Conservation (phyloP, 2,888 invertebrate genomes). For the Schizaphis graminum region DNA sequence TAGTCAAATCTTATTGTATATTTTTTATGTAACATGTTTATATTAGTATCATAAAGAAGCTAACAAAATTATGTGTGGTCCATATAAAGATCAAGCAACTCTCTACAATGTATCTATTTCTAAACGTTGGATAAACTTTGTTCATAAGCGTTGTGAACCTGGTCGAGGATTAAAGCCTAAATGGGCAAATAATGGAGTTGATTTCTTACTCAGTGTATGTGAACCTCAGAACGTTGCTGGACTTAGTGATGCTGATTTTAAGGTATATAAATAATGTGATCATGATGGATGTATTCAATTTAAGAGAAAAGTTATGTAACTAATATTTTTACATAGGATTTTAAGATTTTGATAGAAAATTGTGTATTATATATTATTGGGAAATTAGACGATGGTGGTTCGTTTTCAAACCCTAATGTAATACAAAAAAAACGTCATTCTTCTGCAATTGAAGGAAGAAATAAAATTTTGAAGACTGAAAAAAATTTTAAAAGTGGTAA, state of each 20-base stretch:
- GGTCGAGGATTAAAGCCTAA: slow-evolving; percentile 85
- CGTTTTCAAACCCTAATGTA: neutral
- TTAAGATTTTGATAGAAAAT: slow-evolving; percentile 85
- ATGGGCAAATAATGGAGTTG: slow-evolving; percentile 91
- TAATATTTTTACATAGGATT: slow-evolving; percentile 70
- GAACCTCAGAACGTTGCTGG: slow-evolving; percentile 86
- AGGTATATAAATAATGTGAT: slow-evolving; percentile 71
- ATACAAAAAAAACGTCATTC: slow-evolving; percentile 43
- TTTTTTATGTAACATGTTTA: neutral
- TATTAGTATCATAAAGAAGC: slow-evolving; percentile 75
- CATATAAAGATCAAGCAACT: slow-evolving; percentile 72
- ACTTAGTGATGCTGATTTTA: slow-evolving; percentile 84
- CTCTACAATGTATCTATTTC: slow-evolving; percentile 79
- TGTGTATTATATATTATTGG: slow-evolving; percentile 91
- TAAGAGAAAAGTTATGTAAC: neutral
- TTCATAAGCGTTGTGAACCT: slow-evolving; percentile 85
- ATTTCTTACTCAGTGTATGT: slow-evolving; percentile 87
- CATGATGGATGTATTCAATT: neutral
- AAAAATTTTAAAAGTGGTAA: slow-evolving; percentile 48
- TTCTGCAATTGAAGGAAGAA: slow-evolving; percentile 37
- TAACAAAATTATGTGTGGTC: slow-evolving; percentile 73
- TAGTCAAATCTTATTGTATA: neutral
- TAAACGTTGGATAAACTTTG: slow-evolving; percentile 91
- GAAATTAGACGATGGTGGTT: slow-evolving; percentile 71
- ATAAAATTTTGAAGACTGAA: slow-evolving; percentile 58